Conservation (phyloP, 2,888 invertebrate species). For the Cephonodes hylas region DNA sequence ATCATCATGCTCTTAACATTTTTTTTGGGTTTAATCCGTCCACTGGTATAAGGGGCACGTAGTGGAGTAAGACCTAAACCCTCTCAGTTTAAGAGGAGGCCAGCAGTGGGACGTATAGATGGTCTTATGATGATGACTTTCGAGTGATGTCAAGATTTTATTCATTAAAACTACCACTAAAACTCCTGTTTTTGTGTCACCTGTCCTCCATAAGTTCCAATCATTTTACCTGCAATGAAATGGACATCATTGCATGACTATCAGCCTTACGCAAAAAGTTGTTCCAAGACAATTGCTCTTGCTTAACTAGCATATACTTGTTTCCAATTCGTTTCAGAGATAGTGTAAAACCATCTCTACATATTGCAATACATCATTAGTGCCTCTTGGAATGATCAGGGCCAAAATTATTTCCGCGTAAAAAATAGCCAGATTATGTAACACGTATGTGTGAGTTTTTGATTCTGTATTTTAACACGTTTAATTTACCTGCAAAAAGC, state of each 20-base stretch:
- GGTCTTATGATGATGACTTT: too few relatives aligned
- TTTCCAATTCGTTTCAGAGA: neutral
- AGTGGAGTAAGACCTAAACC: too few relatives aligned
- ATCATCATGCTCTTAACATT: too few relatives aligned
- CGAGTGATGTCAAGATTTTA: too few relatives aligned
- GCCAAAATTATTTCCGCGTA: neutral
- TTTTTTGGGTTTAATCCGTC: too few relatives aligned
- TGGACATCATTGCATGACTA: neutral
- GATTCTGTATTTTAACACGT: neutral
- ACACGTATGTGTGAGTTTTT: neutral
- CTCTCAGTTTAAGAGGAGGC: too few relatives aligned
- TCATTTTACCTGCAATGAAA: neutral
- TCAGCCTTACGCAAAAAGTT: neutral
- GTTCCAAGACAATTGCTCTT: neutral
- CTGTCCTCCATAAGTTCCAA: neutral
- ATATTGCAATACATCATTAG: neutral
- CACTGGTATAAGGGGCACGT: too few relatives aligned
- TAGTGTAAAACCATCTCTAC: neutral
- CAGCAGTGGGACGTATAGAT: too few relatives aligned
- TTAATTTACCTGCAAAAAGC: neutral
- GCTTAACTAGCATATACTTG: neutral
- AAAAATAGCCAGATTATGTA: neutral
- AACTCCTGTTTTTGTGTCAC: too few relatives aligned
- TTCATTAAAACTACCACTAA: too few relatives aligned
- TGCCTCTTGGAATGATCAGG: neutral